Conservation (phyloP, 2,113 vertebrate species). For the Petrocephalus zakoni region DNA sequence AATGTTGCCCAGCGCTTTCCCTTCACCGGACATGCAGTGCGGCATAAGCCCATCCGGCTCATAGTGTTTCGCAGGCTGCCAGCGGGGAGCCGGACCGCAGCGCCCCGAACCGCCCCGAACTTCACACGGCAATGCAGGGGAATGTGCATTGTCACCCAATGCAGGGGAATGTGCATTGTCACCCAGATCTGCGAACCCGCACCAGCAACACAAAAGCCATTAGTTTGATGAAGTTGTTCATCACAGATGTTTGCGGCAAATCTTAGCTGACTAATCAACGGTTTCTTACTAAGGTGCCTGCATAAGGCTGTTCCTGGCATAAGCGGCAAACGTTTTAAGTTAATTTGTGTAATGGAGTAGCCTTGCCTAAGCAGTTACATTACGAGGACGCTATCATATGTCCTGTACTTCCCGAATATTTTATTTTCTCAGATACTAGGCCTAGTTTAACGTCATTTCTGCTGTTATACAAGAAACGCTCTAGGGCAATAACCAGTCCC, state of each 20-base stretch:
- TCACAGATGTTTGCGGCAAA: neutral
- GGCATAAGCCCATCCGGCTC: neutral
- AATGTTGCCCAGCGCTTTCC: neutral
- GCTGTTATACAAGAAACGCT: neutral
- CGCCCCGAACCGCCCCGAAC: neutral
- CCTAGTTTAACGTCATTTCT: neutral
- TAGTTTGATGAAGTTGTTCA: conserved; percentile 18
- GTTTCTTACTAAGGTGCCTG: neutral
- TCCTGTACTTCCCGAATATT: neutral
- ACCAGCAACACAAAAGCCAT: neutral
- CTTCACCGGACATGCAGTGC: neutral
- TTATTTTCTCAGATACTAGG: neutral
- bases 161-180: neutral
- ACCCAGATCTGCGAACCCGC: neutral
- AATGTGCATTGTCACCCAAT: neutral
- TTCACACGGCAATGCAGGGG: neutral
- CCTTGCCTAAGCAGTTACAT: neutral
- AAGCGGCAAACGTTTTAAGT: neutral
- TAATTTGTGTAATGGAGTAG: neutral
- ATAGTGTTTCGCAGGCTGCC: neutral
- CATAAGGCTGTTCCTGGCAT: neutral
- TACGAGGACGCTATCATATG: neutral
- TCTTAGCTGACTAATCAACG: conserved; percentile 11
- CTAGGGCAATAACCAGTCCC: neutral
- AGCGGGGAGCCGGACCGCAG: neutral